These are phyloP conservation scores for Eilema sororculum DNA, from an alignment of 2,888 invertebrate genomes.

Conservation along the genomic window DNA sequence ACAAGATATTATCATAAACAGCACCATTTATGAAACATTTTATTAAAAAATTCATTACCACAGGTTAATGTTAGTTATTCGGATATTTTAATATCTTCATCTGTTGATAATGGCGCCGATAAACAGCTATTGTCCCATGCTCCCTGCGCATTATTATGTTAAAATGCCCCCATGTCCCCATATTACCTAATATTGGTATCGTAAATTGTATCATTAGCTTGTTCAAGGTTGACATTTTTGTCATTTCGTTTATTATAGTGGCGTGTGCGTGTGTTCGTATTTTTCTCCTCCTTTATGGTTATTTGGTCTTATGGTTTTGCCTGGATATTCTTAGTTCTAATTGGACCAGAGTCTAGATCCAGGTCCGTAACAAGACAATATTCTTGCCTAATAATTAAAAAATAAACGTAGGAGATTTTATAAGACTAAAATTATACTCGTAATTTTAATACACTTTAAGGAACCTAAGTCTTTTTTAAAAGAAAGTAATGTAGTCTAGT, in stretches of 20 bases:
- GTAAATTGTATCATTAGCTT: slow-evolving; percentile 9
- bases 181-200: slow-evolving; percentile 4
- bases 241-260: neutral
- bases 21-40: neutral
- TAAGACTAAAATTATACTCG: no score
- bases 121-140: neutral
- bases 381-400: no score
- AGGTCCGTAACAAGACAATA: no score
- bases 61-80: neutral
- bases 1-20: neutral
- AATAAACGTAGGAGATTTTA: no score
- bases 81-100: slow-evolving; percentile 9
- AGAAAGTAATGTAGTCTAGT: no score
- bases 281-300: neutral
- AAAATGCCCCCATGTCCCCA: neutral
- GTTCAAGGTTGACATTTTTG: neutral
- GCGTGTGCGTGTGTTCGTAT: neutral
- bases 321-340: neutral
- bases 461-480: no score
- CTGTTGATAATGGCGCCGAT: neutral
- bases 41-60: neutral
- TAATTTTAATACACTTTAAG: no score
- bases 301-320: neutral
- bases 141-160: neutral
- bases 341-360: no score